These are phyloP conservation scores for Macrobrachium rosenbergii DNA, from an alignment of 1,140 invertebrate species.

Conservation along the genomic window DNA sequence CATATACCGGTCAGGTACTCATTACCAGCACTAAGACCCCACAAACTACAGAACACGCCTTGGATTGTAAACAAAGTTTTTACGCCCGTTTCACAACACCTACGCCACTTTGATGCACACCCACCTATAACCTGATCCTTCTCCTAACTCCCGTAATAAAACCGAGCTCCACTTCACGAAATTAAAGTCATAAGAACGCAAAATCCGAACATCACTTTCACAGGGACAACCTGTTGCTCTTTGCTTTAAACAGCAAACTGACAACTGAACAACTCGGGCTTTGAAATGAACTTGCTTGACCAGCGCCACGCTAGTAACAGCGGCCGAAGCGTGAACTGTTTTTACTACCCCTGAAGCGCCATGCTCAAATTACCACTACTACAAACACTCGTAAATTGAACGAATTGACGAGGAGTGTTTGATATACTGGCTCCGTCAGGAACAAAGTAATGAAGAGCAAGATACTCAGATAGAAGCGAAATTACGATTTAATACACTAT, in stretches of 20 bases:
- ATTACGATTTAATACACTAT: no score
- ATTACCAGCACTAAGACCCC: background rate
- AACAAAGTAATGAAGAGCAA: no score
- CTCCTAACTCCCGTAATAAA: constrained; percentile 4
- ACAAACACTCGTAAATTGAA: background rate
- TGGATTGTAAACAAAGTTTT: constrained; percentile 55
- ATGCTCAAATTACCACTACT: background rate
- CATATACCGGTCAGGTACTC: constrained; percentile 40
- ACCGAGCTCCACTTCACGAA: background rate
- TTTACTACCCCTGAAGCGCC: background rate
- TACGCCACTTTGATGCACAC: background rate
- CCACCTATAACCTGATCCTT: constrained; percentile 18
- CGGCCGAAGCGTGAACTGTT: background rate
- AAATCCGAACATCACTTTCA: constrained; percentile 27
- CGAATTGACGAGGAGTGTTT: no score
- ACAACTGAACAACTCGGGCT: constrained; percentile 22
- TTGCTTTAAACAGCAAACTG: constrained; percentile 44
- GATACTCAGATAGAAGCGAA: no score
- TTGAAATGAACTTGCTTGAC: background rate
- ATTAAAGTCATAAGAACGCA: background rate
- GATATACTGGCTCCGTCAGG: no score
- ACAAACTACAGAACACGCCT: constrained; percentile 33
- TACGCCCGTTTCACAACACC: background rate
- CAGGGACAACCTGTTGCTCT: constrained; percentile 56
- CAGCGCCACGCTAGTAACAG: background rate